phyloP scores from a whole-genome alignment of 2,888 invertebrate genomes.

The Morpho helenor region DNA sequence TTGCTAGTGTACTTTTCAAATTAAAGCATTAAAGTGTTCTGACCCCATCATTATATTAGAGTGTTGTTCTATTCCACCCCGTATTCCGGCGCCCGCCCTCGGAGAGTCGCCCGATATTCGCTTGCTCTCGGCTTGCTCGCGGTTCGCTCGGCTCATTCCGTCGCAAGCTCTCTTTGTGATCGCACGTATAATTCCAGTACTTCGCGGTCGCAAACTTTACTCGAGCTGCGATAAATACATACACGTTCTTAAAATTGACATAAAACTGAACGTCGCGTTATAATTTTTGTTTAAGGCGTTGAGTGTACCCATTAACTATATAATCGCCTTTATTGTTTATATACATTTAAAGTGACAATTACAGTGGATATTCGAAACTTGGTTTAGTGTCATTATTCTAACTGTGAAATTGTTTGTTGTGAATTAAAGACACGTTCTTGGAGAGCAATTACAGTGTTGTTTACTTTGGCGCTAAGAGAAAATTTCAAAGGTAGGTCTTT shows the following conservation, averaged over 20 bases:
- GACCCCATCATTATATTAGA: conserved; percentile 78
- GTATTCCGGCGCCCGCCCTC: conserved; percentile 51
- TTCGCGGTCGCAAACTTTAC: conserved; percentile 61
- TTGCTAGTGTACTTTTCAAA: conserved; percentile 75
- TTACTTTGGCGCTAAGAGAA: conserved; percentile 10
- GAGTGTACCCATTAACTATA: not conserved
- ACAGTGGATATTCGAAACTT: conserved; percentile 49
- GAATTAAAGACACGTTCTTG: conserved; percentile 35
- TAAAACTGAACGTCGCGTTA: conserved; percentile 5
- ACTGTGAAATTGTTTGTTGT: conserved; percentile 54
- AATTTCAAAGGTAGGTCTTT: conserved; percentile 16
- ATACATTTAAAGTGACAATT: conserved; percentile 50
- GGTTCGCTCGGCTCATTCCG: conserved; percentile 51
- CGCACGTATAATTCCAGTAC: conserved; percentile 37
- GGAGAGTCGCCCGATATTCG: conserved; percentile 34
- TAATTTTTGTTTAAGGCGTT: conserved; percentile 4
- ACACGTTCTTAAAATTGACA: conserved; percentile 17
- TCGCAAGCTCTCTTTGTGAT: conserved; percentile 46
- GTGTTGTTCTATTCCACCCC: conserved; percentile 75
- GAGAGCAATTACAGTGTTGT: conserved; percentile 20
- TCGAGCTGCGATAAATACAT: conserved; percentile 44
- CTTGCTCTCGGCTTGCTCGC: conserved; percentile 27
- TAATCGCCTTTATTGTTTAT: not conserved
- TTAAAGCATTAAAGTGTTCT: conserved; percentile 78
- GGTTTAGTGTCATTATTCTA: conserved; percentile 43